A percentile compares a stretch with the other conserved stretches of the same genome.
Conservation (phyloP, 2,113 vertebrate species). For the Phalacrocorax aristotelis region DNA sequence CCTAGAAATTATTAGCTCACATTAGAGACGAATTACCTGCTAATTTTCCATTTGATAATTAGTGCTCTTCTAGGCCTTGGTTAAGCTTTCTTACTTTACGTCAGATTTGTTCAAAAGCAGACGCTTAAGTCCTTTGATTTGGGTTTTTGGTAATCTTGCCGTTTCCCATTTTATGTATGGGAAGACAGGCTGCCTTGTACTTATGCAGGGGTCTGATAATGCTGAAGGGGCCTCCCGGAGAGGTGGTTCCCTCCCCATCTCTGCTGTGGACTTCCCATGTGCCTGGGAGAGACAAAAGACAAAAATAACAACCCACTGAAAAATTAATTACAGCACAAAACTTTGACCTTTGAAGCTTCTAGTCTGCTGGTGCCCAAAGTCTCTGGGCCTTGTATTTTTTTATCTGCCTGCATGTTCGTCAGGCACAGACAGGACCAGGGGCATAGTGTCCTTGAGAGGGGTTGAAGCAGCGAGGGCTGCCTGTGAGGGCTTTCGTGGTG, state of each 20-base stretch:
- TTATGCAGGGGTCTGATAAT: background rate
- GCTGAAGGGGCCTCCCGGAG: background rate
- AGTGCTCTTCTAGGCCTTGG: background rate
- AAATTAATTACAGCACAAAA: background rate
- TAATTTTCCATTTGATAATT: constrained; percentile 31
- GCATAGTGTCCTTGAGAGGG: background rate
- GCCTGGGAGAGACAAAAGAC: accelerated
- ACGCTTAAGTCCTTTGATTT: background rate
- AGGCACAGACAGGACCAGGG: accelerated
- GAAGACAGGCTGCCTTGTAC: background rate
- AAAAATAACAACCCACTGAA: background rate
- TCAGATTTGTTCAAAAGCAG: background rate
- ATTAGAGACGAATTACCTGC: constrained; percentile 28
- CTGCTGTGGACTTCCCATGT: background rate
- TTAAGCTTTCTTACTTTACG: background rate
- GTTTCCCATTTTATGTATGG: accelerated
- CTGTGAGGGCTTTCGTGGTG: accelerated
- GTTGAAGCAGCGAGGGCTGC: accelerated
- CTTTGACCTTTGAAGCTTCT: background rate
- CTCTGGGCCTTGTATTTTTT: background rate
- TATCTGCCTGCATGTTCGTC: background rate
- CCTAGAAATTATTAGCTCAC: background rate
- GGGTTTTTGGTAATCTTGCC: background rate
- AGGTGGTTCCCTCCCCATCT: background rate
- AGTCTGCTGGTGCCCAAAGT: background rate